Percentiles rank a stretch among this genome's conserved stretches.
Evolutionary conservation across 2,797 vertebrate species (phyloP).

Genomic region (Xerus rutilus): DNA sequence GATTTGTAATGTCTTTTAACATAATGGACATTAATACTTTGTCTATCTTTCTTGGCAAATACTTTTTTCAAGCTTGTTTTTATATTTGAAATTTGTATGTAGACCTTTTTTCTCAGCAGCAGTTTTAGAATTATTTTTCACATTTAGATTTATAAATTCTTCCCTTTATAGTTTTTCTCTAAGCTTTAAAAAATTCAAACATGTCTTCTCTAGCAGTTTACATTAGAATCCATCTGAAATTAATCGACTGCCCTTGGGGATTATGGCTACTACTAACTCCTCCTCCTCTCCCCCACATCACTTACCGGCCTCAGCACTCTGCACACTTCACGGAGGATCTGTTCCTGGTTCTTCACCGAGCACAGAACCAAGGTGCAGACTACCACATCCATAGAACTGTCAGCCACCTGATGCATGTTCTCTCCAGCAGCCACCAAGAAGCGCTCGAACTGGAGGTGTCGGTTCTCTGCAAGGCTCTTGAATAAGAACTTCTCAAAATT

Average conservation of each 20-base stretch:
- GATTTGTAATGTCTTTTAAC: neutral
- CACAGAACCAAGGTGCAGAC: slow-evolving; percentile 94
- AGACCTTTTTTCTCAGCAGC: neutral
- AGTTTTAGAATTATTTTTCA: neutral
- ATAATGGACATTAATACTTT: neutral
- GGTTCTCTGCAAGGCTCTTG: slow-evolving; percentile 85
- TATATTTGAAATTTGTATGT: neutral
- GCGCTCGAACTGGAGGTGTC: slow-evolving; percentile 85
- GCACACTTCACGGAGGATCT: slow-evolving; percentile 87
- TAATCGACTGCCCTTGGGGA: neutral
- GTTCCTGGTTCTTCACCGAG: slow-evolving; percentile 84
- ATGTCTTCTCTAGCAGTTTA: neutral
- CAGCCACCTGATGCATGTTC: slow-evolving; percentile 88
- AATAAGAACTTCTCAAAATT: slow-evolving; percentile 82
- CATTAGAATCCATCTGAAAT: neutral
- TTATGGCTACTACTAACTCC: too few relatives aligned
- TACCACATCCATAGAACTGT: slow-evolving; percentile 89
- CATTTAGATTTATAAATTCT: neutral
- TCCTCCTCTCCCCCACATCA: neutral
- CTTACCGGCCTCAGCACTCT: slow-evolving; percentile 93
- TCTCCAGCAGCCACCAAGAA: slow-evolving; percentile 88
- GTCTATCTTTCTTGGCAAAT: neutral
- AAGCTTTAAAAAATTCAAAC: neutral
- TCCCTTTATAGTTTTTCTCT: neutral
- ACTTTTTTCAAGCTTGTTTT: slow-evolving; percentile 15